A percentile compares a stretch with the other conserved stretches of the same genome.
phyloP scores from a whole-genome alignment of 2,888 invertebrate species.

The Cheilosia vernalis region DNA sequence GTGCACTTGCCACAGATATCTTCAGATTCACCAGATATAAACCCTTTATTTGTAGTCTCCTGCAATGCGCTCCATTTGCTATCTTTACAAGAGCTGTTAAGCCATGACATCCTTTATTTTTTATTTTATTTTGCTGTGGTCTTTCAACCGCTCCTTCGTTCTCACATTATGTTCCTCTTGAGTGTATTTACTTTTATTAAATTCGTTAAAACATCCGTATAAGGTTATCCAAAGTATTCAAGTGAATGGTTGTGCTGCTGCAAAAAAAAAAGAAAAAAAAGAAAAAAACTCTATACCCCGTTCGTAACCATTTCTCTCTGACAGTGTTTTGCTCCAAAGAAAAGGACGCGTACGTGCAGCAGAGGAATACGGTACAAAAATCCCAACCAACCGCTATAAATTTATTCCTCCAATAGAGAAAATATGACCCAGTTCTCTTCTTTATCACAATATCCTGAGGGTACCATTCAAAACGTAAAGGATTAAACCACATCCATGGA shows the following conservation, averaged over 20 bases:
- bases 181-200: constrained; percentile 63
- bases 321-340: constrained; percentile 15
- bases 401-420: constrained; percentile 71
- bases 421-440: constrained; percentile 73
- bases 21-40: constrained; percentile 12
- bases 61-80: constrained; percentile 38
- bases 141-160: constrained; percentile 3
- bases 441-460: constrained; percentile 73
- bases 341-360: neutral
- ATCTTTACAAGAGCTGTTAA: constrained; percentile 43
- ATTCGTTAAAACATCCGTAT: constrained; percentile 63
- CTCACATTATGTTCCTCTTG: constrained; percentile 49
- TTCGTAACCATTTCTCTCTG: constrained; percentile 45
- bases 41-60: constrained; percentile 24
- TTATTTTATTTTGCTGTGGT: constrained; percentile 16
- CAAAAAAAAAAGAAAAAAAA: constrained; percentile 1
- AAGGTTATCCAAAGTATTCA: constrained; percentile 36
- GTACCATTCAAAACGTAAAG: constrained; percentile 60
- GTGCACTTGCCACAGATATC: neutral
- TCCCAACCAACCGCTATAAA: constrained; percentile 60
- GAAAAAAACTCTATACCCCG: neutral
- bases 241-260: neutral
- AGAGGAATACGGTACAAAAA: constrained; percentile 16
- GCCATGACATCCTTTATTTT: constrained; percentile 38
- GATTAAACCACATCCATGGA: constrained; percentile 68